Evolutionary conservation across 2,113 vertebrate species (phyloP).

Genomic region (Tupaia chinensis): DNA sequence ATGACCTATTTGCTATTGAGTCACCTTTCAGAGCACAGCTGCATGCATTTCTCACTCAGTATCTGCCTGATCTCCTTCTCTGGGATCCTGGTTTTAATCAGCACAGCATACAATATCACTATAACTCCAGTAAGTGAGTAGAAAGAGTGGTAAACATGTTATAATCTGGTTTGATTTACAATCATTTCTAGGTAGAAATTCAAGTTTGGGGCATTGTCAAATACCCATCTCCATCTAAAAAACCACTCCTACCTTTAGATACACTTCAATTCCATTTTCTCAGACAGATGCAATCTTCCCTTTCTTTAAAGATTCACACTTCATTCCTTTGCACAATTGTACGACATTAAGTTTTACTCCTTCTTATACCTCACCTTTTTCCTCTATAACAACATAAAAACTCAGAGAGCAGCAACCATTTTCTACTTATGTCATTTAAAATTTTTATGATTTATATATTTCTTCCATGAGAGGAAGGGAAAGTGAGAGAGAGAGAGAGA

Average conservation of each 20-base stretch:
- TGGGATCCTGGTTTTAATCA: neutral
- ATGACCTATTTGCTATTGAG: neutral
- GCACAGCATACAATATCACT: neutral
- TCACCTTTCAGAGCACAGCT: neutral
- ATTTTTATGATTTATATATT: too few relatives aligned
- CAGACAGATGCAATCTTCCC: neutral
- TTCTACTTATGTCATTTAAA: neutral
- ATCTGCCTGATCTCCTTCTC: neutral
- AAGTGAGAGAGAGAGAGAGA: too few relatives aligned
- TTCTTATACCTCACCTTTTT: neutral
- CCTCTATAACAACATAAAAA: neutral
- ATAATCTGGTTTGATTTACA: slow-evolving; percentile 44
- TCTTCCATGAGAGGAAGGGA: too few relatives aligned
- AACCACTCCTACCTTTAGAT: neutral
- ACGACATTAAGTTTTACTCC: neutral
- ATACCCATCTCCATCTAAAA: neutral
- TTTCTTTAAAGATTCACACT: neutral
- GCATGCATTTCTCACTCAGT: rapidly evolving
- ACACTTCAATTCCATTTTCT: neutral
- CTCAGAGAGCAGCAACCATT: neutral
- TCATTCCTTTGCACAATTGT: neutral
- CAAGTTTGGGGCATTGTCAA: neutral
- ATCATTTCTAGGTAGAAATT: neutral
- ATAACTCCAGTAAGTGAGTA: neutral
- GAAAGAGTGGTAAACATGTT: neutral